Percentiles rank a stretch among this genome's conserved stretches.
Evolutionary conservation across 1,140 invertebrate genomes (phyloP).

Genomic region (Anoplolepis gracilipes): DNA sequence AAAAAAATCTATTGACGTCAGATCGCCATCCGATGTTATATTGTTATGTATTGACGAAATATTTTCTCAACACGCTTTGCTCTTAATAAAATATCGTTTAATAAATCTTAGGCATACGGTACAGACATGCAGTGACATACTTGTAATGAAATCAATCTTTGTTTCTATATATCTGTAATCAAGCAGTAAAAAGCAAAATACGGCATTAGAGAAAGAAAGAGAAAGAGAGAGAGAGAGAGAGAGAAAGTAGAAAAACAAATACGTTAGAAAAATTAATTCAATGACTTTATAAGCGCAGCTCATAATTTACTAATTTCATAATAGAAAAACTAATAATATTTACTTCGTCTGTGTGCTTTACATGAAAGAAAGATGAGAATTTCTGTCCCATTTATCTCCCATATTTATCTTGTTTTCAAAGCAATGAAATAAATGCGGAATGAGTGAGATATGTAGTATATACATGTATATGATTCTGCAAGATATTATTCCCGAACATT

Average conservation of each 20-base stretch:
- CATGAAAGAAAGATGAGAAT: not conserved
- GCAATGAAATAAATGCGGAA: not conserved
- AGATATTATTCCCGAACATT: conserved; percentile 5
- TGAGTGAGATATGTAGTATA: not conserved
- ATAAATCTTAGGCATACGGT: conserved; percentile 33
- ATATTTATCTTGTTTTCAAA: not conserved
- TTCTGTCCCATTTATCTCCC: not conserved
- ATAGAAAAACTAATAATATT: conserved; percentile 4
- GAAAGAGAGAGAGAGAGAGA: too few relatives aligned
- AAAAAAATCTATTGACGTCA: conserved; percentile 58
- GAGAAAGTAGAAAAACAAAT: conserved; percentile 1
- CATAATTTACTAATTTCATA: conserved; percentile 3
- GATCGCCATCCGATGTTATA: conserved; percentile 58
- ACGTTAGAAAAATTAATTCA: conserved; percentile 29
- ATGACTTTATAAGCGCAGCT: conserved; percentile 10
- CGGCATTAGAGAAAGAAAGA: not conserved
- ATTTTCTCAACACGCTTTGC: conserved; percentile 54
- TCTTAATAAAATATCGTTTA: conserved; percentile 48
- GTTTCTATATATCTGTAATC: conserved; percentile 12
- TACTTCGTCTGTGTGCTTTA: not conserved
- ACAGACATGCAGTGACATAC: conserved; percentile 43
- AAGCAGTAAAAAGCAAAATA: not conserved
- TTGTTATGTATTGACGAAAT: conserved; percentile 54
- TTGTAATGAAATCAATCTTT: conserved; percentile 44
- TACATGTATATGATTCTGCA: conserved; percentile 15